A percentile compares a stretch with the other conserved stretches of the same genome.
Conservation (phyloP, 2,888 invertebrate species). For the Blastobasis lacticolella region DNA sequence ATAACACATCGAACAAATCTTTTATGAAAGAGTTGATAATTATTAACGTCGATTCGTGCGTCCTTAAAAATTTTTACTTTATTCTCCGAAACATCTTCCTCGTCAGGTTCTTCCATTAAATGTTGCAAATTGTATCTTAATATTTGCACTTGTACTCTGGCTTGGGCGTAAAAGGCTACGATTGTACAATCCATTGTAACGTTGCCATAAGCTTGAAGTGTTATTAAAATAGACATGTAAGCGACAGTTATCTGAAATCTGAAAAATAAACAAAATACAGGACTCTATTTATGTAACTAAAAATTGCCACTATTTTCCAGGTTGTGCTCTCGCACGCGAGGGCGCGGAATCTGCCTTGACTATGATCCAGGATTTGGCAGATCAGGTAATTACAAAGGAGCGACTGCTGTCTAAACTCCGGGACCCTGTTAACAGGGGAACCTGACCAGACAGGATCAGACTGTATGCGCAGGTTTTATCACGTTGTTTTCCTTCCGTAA, state of each 20-base stretch:
- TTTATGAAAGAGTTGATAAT: slow-evolving; percentile 20
- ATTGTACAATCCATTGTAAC: slow-evolving; percentile 57
- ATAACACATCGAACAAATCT: slow-evolving; percentile 38
- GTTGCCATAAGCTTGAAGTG: slow-evolving; percentile 47
- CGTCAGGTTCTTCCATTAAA: slow-evolving; percentile 21
- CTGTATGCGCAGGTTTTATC: too few species aligned
- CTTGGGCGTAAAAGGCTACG: slow-evolving; percentile 48
- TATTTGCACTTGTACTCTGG: slow-evolving; percentile 44
- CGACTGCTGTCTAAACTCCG: too few species aligned
- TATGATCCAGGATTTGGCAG: too few species aligned
- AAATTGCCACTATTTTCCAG: too few species aligned
- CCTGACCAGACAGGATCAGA: too few species aligned
- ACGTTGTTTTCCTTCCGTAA: too few species aligned
- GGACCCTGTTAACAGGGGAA: too few species aligned
- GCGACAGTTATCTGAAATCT: slow-evolving; percentile 41
- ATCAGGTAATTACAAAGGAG: too few species aligned
- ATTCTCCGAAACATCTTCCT: background rate
- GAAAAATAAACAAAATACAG: slow-evolving; percentile 17
- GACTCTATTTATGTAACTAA: too few species aligned
- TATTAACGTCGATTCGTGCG: slow-evolving; percentile 5
- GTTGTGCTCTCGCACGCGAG: too few species aligned
- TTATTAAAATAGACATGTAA: slow-evolving; percentile 39
- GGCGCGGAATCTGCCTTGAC: too few species aligned
- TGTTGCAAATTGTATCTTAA: slow-evolving; percentile 46
- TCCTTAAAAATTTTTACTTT: too few species aligned